Conservation (phyloP, 2,113 vertebrate genomes). For the Parus major region DNA sequence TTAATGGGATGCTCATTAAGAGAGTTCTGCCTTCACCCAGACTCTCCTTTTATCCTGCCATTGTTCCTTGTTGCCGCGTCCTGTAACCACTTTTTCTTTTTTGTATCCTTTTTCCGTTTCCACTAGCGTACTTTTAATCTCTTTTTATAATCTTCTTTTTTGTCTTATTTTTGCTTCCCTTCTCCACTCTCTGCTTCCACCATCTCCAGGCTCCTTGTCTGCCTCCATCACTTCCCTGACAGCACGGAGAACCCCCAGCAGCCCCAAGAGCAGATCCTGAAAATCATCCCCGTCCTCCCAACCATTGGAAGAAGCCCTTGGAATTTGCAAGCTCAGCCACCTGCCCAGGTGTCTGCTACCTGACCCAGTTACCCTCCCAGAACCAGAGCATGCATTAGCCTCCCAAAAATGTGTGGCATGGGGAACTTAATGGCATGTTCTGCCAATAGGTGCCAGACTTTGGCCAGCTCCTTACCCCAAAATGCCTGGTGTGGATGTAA, state of each 20-base stretch:
- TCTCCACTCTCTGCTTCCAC: background rate
- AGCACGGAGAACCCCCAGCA: background rate
- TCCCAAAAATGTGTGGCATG: background rate
- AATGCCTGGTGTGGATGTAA: background rate
- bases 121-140: background rate
- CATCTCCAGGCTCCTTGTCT: background rate
- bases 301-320: fast-evolving
- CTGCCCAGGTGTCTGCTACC: background rate
- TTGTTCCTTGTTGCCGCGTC: background rate
- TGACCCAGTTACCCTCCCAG: background rate
- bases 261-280: background rate
- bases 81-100: background rate
- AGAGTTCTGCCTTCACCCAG: background rate
- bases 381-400: background rate
- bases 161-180: background rate
- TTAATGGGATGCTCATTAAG: background rate
- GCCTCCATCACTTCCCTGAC: background rate
- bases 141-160: background rate
- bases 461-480: background rate
- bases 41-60: background rate
- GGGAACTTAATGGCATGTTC: fast-evolving
- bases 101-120: background rate
- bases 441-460: background rate
- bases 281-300: background rate
- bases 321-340: background rate